Conservation (phyloP, 2,888 invertebrate species). For the Crematogaster levior region DNA sequence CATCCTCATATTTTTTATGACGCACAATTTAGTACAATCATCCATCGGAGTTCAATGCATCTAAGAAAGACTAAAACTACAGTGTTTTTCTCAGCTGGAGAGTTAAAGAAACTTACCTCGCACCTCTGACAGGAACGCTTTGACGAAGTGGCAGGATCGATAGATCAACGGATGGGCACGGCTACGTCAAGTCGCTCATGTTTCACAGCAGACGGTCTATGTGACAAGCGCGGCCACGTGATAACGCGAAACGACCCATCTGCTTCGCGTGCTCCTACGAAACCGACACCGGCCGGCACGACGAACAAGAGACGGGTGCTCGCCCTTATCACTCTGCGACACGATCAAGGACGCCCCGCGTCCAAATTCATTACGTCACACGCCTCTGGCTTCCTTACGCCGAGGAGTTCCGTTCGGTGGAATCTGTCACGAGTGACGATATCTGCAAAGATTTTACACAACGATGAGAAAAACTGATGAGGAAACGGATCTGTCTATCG, state of each 20-base stretch:
- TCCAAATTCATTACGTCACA: not conserved
- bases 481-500: too few species aligned
- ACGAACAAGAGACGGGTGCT: not conserved
- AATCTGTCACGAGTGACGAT: not conserved
- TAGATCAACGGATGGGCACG: not conserved
- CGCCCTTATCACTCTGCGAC: not conserved
- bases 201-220: not conserved
- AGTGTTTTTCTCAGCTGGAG: not conserved
- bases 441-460: not conserved
- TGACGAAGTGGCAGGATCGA: not conserved
- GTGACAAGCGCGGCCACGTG: conserved; percentile 11
- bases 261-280: conserved; percentile 4
- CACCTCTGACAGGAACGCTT: not conserved
- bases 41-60: not conserved
- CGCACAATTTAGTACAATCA: not conserved
- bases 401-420: not conserved
- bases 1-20: not conserved
- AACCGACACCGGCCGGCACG: conserved; percentile 11
- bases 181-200: not conserved
- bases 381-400: not conserved
- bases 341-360: not conserved
- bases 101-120: not conserved
- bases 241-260: not conserved
- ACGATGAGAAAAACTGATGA: not conserved
- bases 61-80: not conserved